A percentile compares a stretch with the other conserved stretches of the same genome.
Evolutionary conservation across 2,797 vertebrate species (phyloP).

Genomic region (Emydoidea blandingii): DNA sequence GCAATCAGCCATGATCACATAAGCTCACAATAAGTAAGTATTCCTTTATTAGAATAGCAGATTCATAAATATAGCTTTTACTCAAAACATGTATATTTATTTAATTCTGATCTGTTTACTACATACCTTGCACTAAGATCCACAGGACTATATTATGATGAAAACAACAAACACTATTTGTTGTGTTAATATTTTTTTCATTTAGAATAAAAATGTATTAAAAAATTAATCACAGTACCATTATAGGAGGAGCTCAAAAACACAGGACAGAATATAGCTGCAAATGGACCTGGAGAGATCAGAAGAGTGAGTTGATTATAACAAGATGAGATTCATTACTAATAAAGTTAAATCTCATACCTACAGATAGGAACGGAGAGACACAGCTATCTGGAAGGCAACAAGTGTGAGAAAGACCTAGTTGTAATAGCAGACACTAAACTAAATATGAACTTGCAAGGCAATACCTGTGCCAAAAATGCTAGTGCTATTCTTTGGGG

Average conservation of each 20-base stretch:
- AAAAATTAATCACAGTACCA: accelerated
- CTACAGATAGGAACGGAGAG: too few species aligned
- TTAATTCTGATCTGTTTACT: background rate
- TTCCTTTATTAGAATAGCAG: slow-evolving; percentile 8
- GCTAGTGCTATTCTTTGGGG: background rate
- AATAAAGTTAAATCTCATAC: background rate
- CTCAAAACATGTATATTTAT: background rate
- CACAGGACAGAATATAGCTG: background rate
- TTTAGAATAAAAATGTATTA: too few species aligned
- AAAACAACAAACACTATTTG: background rate
- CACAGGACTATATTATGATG: background rate
- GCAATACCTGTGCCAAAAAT: background rate
- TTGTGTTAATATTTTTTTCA: background rate
- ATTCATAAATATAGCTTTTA: slow-evolving; percentile 21
- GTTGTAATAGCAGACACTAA: background rate
- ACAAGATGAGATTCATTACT: background rate
- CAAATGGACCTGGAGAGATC: background rate
- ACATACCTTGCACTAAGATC: background rate
- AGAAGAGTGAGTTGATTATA: background rate
- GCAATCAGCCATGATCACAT: slow-evolving; percentile 8
- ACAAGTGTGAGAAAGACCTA: background rate
- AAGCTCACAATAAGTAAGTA: slow-evolving; percentile 4
- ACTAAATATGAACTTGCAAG: background rate
- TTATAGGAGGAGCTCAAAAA: slow-evolving; percentile 12
- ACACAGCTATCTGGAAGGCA: background rate